Base-by-base conservation (phyloP, 1,140 invertebrate species). In the Saccostrea cuccullata region DNA sequence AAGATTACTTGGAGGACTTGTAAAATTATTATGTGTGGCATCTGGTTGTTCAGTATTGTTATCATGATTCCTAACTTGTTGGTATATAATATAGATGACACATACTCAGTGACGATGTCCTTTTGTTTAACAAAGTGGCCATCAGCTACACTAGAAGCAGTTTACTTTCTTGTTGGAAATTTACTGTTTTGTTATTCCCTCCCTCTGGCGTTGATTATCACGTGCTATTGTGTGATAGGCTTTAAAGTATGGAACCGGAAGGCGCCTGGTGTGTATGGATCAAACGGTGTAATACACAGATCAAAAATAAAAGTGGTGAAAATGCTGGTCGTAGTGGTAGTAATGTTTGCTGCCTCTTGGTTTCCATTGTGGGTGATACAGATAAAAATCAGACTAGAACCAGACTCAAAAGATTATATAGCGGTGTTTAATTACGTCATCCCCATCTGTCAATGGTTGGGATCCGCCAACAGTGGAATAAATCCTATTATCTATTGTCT, bases 401-500 rank as follows among this genome's bases (percentile, higher is more conserved):
- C 88, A 17, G 40, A 67, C 5, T 84, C 91, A 56, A 96, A 97
- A 98, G 92, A 97, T 3, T 85, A 82, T 6, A 58, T 87, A n/a
- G 73, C 98, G 90, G 97, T 98, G 86, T 95, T 98, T 20, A 95
- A 98, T 2, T 96, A 98, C 2, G 97, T 97, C 0, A 97, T 96
- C 0, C 98, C 98, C 0, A 96, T 99, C 36, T 98, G 98, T 0
- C 98, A 99, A 36, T 99, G 98, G 98, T 96, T 99, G 11, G 98
- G 98, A 0, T 97, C 98, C 0, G 98, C 98, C n/a, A 99, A 99
- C 94, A 98, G 98, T 56, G 99, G 98, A 96, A 98, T 99, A 90
- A 99, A 99, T 95, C 99, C 99, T 0, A 97, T 99, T 77, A 96
- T 99, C n/a, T 99, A 99, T 95, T 98, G 98, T 0, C 98, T 98